These are phyloP conservation scores for Callyntrura guangdongensis DNA, from an alignment of 2,888 invertebrate species.

Conservation along the genomic window DNA sequence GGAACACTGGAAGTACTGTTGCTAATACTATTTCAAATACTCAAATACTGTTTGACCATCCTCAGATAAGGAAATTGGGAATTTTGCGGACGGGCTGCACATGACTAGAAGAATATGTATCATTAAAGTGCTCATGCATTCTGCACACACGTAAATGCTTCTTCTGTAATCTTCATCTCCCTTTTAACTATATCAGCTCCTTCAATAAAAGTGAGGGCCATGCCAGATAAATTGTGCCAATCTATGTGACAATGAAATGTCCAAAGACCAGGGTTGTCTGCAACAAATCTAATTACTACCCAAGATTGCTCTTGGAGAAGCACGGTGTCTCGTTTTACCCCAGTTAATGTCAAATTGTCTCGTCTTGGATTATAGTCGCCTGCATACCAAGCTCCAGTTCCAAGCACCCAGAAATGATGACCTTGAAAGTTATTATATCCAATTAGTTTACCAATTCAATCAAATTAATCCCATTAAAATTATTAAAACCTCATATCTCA, in stretches of 20 bases:
- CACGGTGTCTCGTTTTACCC: constrained; percentile 78
- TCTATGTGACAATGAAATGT: constrained; percentile 80
- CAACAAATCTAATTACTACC: constrained; percentile 77
- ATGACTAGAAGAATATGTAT: background rate
- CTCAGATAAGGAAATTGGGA: too few species aligned
- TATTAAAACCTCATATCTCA: background rate
- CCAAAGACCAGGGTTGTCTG: constrained; percentile 80
- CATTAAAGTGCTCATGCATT: constrained; percentile 4
- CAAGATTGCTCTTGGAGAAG: constrained; percentile 64
- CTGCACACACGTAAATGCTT: constrained; percentile 67
- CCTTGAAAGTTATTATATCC: constrained; percentile 25
- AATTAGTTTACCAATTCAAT: background rate
- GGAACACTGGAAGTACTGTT: too few species aligned
- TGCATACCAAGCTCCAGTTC: constrained; percentile 65
- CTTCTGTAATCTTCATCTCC: constrained; percentile 43
- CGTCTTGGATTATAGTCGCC: constrained; percentile 64
- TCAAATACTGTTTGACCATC: too few species aligned
- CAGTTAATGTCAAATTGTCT: constrained; percentile 55
- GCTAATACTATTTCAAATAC: too few species aligned
- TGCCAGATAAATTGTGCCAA: constrained; percentile 80
- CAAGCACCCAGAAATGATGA: constrained; percentile 80
- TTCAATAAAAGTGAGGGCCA: constrained; percentile 78
- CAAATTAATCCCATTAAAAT: background rate
- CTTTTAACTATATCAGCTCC: constrained; percentile 44
- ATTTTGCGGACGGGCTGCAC: background rate